Evolutionary conservation across 2,888 invertebrate species (phyloP).

Genomic region (Meliscaeva auricollis): DNA sequence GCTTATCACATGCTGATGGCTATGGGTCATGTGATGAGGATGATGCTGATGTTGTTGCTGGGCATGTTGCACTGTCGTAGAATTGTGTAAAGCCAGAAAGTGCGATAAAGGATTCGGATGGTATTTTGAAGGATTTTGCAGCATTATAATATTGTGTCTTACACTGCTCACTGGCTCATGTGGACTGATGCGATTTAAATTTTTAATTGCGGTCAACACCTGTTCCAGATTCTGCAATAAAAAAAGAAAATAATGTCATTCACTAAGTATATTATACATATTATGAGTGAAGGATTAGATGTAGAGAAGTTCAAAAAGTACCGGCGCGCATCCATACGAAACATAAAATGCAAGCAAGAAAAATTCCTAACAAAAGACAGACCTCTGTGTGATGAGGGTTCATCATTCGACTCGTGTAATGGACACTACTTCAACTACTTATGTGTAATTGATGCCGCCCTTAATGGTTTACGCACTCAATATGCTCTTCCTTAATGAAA

Average conservation of each 20-base stretch:
- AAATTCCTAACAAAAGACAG: conserved; percentile 36
- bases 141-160: conserved; percentile 79
- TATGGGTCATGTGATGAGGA: conserved; percentile 62
- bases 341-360: conserved; percentile 48
- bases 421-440: conserved; percentile 53
- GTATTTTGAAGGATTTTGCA: conserved; percentile 84
- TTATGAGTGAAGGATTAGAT: conserved; percentile 51
- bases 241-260: conserved; percentile 48
- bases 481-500: conserved; percentile 63
- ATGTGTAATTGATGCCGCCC: conserved; percentile 63
- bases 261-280: conserved; percentile 8
- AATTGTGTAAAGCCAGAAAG: conserved; percentile 84
- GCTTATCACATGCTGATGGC: conserved; percentile 65
- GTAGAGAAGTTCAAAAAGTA: conserved; percentile 35
- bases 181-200: conserved; percentile 49
- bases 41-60: conserved; percentile 63
- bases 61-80: conserved; percentile 74
- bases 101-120: conserved; percentile 84
- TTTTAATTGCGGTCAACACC: conserved; percentile 60
- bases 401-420: conserved; percentile 50
- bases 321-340: conserved; percentile 62
- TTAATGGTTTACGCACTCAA: conserved; percentile 73
- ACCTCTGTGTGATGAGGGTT: conserved; percentile 35
- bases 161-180: conserved; percentile 56
- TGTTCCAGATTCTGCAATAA: conserved; percentile 62